Percentiles rank a stretch among this genome's conserved stretches.
Evolutionary conservation across 2,797 vertebrate species (phyloP).

Genomic region (Pangasius djambal): DNA sequence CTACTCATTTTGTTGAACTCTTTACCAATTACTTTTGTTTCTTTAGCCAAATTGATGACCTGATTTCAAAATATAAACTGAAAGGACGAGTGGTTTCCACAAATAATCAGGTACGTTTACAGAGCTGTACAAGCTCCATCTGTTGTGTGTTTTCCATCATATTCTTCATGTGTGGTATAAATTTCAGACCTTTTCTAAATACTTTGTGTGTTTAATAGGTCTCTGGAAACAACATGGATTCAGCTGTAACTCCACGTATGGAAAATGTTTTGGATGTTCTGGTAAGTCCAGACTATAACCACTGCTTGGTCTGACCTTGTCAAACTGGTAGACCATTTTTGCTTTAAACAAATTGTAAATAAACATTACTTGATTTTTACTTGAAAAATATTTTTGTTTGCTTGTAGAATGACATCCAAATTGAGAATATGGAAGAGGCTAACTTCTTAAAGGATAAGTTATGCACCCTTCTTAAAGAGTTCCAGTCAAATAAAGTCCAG

Average conservation of each 20-base stretch:
- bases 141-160: not conserved
- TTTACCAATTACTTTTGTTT: not conserved
- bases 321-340: not conserved
- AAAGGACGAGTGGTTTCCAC: not conserved
- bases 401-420: constrained; percentile 72
- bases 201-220: constrained; percentile 51
- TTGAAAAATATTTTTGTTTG: not conserved
- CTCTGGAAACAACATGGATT: constrained; percentile 43
- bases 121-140: not conserved
- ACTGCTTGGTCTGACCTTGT: not conserved
- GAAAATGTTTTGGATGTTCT: constrained; percentile 70
- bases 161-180: not conserved
- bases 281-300: constrained; percentile 60
- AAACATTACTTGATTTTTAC: not conserved
- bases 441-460: constrained; percentile 77
- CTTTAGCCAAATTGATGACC: constrained; percentile 25
- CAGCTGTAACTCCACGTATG: constrained; percentile 42
- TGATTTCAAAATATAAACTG: not conserved
- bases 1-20: not conserved
- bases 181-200: not conserved
- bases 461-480: constrained; percentile 75
- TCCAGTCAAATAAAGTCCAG: constrained; percentile 70
- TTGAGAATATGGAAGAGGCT: constrained; percentile 77
- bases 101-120: constrained; percentile 54
- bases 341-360: not conserved